Conservation (phyloP, 2,888 invertebrate species). For the Oxystoma pomonae region DNA sequence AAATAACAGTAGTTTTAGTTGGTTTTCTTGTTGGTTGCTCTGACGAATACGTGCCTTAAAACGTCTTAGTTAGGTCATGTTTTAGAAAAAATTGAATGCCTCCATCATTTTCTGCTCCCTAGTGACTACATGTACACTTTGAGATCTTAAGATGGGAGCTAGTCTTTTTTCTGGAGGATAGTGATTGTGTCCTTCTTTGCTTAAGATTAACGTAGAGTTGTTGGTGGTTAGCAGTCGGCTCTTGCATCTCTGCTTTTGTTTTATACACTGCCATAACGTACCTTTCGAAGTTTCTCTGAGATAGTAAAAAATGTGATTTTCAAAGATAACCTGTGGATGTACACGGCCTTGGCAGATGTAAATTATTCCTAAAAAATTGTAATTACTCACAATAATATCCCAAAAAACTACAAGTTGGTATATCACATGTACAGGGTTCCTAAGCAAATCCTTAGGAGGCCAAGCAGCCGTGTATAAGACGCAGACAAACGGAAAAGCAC, state of each 20-base stretch:
- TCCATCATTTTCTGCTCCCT: too few relatives aligned
- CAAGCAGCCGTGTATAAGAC: too few relatives aligned
- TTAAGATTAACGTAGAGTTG: conserved; percentile 21
- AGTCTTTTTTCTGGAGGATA: conserved; percentile 13
- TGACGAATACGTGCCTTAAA: too few relatives aligned
- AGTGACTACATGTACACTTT: conserved; percentile 25
- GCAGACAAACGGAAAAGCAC: too few relatives aligned
- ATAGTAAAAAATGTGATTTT: background rate
- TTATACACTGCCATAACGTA: background rate
- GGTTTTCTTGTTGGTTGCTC: too few relatives aligned
- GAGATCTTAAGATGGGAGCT: conserved; percentile 21
- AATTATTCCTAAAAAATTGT: conserved; percentile 27
- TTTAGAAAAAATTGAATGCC: too few relatives aligned
- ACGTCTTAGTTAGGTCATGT: too few relatives aligned
- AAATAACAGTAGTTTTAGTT: too few relatives aligned
- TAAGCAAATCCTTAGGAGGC: too few relatives aligned
- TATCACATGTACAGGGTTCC: too few relatives aligned
- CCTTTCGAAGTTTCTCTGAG: background rate
- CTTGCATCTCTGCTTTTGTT: background rate
- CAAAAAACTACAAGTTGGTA: too few relatives aligned
- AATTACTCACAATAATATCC: too few relatives aligned
- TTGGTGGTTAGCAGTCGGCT: background rate
- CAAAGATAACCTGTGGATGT: conserved; percentile 12
- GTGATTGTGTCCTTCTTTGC: conserved; percentile 32
- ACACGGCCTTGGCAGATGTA: conserved; percentile 28